Evolutionary conservation across 2,797 vertebrate genomes (phyloP).

Genomic region (Holocentrus rufus): DNA sequence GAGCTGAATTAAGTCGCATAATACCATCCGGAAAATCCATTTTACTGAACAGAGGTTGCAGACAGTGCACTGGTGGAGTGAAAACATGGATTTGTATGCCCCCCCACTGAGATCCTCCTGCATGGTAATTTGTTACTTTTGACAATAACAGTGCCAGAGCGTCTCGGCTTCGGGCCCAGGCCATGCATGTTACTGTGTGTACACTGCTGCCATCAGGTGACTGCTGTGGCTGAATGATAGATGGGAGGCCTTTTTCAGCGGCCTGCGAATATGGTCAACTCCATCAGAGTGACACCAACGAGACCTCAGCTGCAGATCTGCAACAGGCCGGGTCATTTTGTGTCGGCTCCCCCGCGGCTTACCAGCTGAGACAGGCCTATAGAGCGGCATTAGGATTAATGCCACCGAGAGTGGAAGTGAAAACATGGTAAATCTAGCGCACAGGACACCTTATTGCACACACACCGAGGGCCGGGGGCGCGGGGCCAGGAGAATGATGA

Average conservation of each 20-base stretch:
- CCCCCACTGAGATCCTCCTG: conserved; percentile 25
- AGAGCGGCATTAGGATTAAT: conserved; percentile 45
- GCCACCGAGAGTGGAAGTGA: conserved; percentile 36
- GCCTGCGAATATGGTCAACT: conserved; percentile 28
- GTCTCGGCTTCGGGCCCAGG: conserved; percentile 15
- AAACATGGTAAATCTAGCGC: conserved; percentile 52
- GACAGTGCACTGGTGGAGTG: conserved; percentile 22
- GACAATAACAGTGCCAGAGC: conserved; percentile 33
- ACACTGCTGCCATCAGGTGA: conserved; percentile 36
- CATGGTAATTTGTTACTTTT: conserved; percentile 46
- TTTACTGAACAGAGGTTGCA: conserved; percentile 46
- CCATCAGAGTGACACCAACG: conserved; percentile 26
- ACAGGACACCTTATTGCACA: conserved; percentile 41
- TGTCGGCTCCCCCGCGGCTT: conserved; percentile 17
- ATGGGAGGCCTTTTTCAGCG: conserved; percentile 40
- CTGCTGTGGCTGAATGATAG: conserved; percentile 39
- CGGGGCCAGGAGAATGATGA: conserved; percentile 35
- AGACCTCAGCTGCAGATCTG: conserved; percentile 22
- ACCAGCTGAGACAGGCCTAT: conserved; percentile 25
- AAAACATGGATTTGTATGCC: conserved; percentile 33
- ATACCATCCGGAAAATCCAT: conserved; percentile 51
- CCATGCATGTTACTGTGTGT: conserved; percentile 4
- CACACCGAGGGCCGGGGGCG: conserved; percentile 23
- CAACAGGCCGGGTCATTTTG: conserved; percentile 26
- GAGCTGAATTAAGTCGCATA: conserved; percentile 34